A percentile compares a stretch with the other conserved stretches of the same genome.
Conservation (phyloP, 2,888 invertebrate species). For the Pelosia muscerda region DNA sequence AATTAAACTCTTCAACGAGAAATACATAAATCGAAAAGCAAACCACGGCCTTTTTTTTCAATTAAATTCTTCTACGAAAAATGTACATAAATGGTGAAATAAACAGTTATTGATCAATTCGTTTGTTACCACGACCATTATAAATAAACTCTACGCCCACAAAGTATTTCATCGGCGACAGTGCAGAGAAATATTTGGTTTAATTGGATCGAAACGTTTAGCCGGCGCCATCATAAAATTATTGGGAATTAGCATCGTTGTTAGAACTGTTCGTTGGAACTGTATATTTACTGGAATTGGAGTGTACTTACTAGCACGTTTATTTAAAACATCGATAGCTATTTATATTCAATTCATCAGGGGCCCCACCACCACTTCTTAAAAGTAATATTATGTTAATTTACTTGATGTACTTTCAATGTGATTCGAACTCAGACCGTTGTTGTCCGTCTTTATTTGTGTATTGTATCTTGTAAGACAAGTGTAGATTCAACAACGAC, state of each 20-base stretch:
- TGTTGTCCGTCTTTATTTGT: too few relatives aligned
- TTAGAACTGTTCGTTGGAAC: background rate
- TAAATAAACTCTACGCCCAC: slow-evolving; percentile 31
- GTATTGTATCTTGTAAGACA: too few relatives aligned
- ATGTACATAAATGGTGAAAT: slow-evolving; percentile 32
- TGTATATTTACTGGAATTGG: background rate
- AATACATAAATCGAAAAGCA: slow-evolving; percentile 33
- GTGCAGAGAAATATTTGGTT: slow-evolving; percentile 43
- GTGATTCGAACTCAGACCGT: too few relatives aligned
- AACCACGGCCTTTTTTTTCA: slow-evolving; percentile 60
- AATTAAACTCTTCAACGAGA: slow-evolving; percentile 58
- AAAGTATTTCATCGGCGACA: slow-evolving; percentile 27
- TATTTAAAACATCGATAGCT: background rate
- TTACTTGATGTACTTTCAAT: too few relatives aligned
- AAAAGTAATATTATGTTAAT: too few relatives aligned
- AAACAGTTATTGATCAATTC: slow-evolving; percentile 28
- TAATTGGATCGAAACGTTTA: slow-evolving; percentile 50
- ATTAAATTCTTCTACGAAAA: slow-evolving; percentile 54
- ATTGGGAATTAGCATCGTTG: background rate
- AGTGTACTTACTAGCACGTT: background rate
- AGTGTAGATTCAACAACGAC: too few relatives aligned
- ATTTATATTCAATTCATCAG: slow-evolving; percentile 11
- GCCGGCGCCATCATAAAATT: slow-evolving; percentile 18
- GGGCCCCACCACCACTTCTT: too few relatives aligned
- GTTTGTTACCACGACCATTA: slow-evolving; percentile 29